Evolutionary conservation across 2,888 invertebrate species (phyloP).

Genomic region (Dastarcus helophoroides): DNA sequence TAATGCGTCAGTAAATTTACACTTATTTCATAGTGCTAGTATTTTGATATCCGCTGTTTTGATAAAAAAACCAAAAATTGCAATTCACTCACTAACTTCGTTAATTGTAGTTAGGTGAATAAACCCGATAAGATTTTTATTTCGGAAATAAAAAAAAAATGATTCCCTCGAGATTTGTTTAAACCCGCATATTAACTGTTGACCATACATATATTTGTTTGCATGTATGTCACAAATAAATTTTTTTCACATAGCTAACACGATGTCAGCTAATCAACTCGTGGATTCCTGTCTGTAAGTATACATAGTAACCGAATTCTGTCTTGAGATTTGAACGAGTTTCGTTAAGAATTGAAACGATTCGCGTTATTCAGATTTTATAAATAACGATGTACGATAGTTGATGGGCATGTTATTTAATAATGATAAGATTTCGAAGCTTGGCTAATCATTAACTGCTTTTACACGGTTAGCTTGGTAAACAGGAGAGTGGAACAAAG

Average conservation of each 20-base stretch:
- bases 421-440: slow-evolving; percentile 13
- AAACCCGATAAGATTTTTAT: slow-evolving; percentile 3
- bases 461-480: slow-evolving; percentile 45
- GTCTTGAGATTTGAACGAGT: no score
- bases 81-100: not conserved
- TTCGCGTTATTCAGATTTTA: no score
- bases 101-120: slow-evolving; percentile 1
- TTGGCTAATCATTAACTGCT: slow-evolving; percentile 26
- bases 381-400: no score
- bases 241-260: slow-evolving; percentile 28
- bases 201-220: slow-evolving; percentile 25
- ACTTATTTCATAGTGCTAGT: no score
- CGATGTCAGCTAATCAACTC: slow-evolving; percentile 53
- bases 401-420: no score
- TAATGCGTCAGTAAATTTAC: no score
- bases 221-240: slow-evolving; percentile 31
- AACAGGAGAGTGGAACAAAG: slow-evolving; percentile 56
- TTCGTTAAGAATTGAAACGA: slow-evolving; percentile 1
- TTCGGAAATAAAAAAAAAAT: slow-evolving; percentile 13
- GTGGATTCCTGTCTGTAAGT: slow-evolving; percentile 56
- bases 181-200: slow-evolving; percentile 1
- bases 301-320: no score
- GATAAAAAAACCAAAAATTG: no score
- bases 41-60: no score
- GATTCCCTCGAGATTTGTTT: slow-evolving; percentile 22